phyloP scores from a whole-genome alignment of 2,888 invertebrate genomes.

The Halocaridina rubra region DNA sequence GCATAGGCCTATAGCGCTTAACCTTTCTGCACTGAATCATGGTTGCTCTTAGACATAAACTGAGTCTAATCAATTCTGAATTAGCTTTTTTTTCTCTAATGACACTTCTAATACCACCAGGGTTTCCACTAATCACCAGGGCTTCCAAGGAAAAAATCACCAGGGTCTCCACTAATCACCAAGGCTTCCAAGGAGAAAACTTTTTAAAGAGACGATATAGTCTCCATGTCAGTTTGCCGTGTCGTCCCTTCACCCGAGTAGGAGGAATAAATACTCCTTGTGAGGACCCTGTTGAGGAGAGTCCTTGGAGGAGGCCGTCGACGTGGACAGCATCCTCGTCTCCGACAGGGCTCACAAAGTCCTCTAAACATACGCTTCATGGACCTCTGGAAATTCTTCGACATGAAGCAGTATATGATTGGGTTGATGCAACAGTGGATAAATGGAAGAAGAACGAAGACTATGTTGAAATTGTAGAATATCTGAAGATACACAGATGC shows the following conservation, averaged over 20 bases:
- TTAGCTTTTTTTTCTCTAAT: too few species aligned
- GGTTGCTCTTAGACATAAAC: too few species aligned
- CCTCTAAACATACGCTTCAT: slow-evolving; percentile 45
- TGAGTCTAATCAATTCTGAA: too few species aligned
- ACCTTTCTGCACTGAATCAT: too few species aligned
- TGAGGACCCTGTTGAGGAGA: slow-evolving; percentile 18
- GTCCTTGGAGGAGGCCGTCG: slow-evolving; percentile 3
- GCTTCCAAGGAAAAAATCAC: too few species aligned
- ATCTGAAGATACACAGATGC: slow-evolving; percentile 9
- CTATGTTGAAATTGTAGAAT: slow-evolving; percentile 61
- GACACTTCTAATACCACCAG: too few species aligned
- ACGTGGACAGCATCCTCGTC: not conserved
- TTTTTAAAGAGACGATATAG: slow-evolving; percentile 32
- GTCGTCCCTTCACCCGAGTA: slow-evolving; percentile 29
- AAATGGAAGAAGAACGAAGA: slow-evolving; percentile 65
- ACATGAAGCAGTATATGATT: slow-evolving; percentile 67
- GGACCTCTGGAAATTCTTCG: slow-evolving; percentile 66
- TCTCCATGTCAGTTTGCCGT: slow-evolving; percentile 36
- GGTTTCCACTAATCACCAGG: too few species aligned
- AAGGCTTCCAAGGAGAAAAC: too few species aligned
- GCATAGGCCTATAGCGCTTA: too few species aligned
- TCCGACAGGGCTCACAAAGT: not conserved
- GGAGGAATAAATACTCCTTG: slow-evolving; percentile 24
- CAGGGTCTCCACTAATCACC: too few species aligned
- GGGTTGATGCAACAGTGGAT: slow-evolving; percentile 66